Evolutionary conservation across 2,797 vertebrate genomes (phyloP).

Genomic region (Sciurus carolinensis): DNA sequence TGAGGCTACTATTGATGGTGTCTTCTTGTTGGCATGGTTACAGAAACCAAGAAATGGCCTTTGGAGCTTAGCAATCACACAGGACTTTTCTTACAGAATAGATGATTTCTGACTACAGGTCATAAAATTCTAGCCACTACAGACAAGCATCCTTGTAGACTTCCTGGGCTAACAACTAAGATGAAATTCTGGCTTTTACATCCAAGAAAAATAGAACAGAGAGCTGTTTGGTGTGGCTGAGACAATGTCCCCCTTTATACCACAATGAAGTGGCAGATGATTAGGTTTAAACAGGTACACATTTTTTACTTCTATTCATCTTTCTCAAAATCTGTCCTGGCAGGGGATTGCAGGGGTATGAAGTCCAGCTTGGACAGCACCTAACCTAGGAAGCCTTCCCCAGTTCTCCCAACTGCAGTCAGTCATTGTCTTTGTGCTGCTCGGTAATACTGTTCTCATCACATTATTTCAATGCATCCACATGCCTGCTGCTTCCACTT

Average conservation of each 20-base stretch:
- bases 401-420: background rate
- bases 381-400: background rate
- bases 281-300: background rate
- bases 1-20: background rate
- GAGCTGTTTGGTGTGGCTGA: background rate
- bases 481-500: background rate
- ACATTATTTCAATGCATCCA: background rate
- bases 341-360: background rate
- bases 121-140: background rate
- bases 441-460: background rate
- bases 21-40: background rate
- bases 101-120: background rate
- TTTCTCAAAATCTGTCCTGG: conserved; percentile 22
- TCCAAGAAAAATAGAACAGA: conserved; percentile 5
- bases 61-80: conserved; percentile 4
- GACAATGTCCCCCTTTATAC: background rate
- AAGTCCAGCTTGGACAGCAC: background rate
- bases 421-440: background rate
- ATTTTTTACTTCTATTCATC: background rate
- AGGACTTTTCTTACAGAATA: background rate
- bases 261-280: background rate
- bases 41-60: background rate
- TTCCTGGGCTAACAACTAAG: background rate
- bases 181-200: conserved; percentile 6
- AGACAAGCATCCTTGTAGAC: background rate